Conservation (phyloP, 1,140 invertebrate species). For the Samia ricini region DNA sequence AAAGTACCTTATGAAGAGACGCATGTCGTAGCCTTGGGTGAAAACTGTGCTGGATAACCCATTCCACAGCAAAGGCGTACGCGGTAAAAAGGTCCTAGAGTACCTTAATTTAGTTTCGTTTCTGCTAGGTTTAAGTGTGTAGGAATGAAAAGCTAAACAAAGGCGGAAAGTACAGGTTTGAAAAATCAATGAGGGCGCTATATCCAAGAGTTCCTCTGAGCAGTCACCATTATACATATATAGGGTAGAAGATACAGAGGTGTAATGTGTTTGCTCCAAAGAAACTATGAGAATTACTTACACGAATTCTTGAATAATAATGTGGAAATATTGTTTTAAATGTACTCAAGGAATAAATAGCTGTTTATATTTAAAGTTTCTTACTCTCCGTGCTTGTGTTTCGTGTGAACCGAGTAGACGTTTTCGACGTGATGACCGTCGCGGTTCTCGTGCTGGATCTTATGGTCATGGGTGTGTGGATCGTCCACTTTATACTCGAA, state of each 20-base stretch:
- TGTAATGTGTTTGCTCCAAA: too few relatives aligned
- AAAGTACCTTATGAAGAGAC: too few relatives aligned
- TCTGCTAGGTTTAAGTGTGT: neutral
- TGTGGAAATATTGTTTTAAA: too few relatives aligned
- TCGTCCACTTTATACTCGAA: conserved; percentile 69
- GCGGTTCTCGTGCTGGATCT: conserved; percentile 44
- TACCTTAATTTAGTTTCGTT: neutral
- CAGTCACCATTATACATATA: too few relatives aligned
- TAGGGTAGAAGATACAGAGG: too few relatives aligned
- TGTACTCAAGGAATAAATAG: too few relatives aligned
- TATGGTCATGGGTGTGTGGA: conserved; percentile 45
- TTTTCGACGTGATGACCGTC: conserved; percentile 60
- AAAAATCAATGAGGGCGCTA: too few relatives aligned
- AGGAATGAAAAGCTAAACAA: neutral
- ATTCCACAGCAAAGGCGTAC: neutral
- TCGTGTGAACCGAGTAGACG: conserved; percentile 1
- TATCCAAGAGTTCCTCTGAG: too few relatives aligned
- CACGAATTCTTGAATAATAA: too few relatives aligned
- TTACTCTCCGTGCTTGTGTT: neutral
- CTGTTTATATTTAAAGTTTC: neutral
- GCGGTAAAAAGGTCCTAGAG: neutral
- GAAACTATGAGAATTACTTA: too few relatives aligned
- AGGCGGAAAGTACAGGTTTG: neutral
- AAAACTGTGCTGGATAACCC: neutral
- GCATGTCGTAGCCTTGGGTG: neutral